Base-by-base conservation (phyloP, 1,140 invertebrate species). In the Hydropsyche tenuis region DNA sequence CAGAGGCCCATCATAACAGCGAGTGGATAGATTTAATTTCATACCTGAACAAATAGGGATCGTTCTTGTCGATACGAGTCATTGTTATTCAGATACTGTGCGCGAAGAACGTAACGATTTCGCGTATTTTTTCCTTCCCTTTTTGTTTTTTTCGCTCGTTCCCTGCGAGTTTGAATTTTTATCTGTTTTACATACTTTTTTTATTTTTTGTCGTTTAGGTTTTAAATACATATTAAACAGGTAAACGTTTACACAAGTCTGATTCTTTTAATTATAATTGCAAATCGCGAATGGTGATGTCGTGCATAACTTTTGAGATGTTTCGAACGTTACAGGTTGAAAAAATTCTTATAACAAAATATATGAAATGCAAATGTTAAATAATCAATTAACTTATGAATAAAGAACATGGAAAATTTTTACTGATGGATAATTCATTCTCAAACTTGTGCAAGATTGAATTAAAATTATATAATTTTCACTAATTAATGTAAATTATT, bases 221-320 rank as follows among this genome's bases (percentile, higher is more conserved):
- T 77, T 37, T 73, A 64, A 73, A 77, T 77, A 77, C 75, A 77
- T 77, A 77, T 77, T 77, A 77, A 74, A 68, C 73, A 77, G 75
- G 75, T 77, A 73, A 77, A 77, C 71, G 75, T 77, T 77, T 77
- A 77, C 64, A 27, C 73, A 72, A 45, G 63, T 51, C 65, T 45
- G 37, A 42, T 14, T 45, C 43, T 64, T 37, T 37, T 73, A 69
- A 74, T 77, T 73, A 74, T 69, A 74, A 74, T 74, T 77, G 69
- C 65, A 77, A 72, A 77, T 74, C 45, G 6, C 22, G 5, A 18
- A 16, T 23, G 42, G 1, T 71, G 42, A 5, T 56, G 68, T 74
- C 68, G 23, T 37, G 16, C 51, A 43, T 27, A 23, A 73, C 23
- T 11, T 11, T 27, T 4, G 14, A 11, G 16, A 25, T 27, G 14